Evolutionary conservation across 2,113 vertebrate genomes (phyloP), one percentile per base, ranked within the genome.

Genomic region (Lethenteron camtschaticum): DNA sequence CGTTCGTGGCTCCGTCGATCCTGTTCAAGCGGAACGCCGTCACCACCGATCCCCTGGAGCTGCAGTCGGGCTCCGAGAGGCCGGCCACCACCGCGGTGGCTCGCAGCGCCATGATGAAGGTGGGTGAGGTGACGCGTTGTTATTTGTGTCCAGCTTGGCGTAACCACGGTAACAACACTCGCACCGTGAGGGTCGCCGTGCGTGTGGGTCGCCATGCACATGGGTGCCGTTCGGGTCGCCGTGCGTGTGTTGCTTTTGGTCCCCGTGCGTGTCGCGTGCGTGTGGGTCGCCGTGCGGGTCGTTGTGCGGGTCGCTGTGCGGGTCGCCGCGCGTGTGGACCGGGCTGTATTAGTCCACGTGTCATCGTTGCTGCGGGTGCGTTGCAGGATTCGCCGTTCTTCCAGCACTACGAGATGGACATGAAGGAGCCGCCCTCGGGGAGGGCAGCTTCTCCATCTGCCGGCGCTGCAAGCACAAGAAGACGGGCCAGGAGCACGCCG

Each of bases 371-470:
- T 41, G 41, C 41, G 41, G 41, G 6, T n/a, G 57, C 56, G 12
- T 41, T 10, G 41, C 73, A 90, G 88, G 88, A 92, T 73, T 90
- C 88, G 1, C 82, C 86, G 56, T 92, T 90, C 78, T 92, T 90
- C 76, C 85, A 83, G 75, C 80, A 83, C 77, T 92, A 92, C 4
- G 88, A 90, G 74, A 80, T 92, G 73, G 84, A 84, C 75, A 79
- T 89, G 57, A 81, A 83, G 55, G 85, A 85, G 18, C 73, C 82
- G 0, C 86, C 87, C 76, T 92, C 59, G 89, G 87, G 1, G 85
- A 86, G 71, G 89, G 89, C 2, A 90, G 89, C 74, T 90, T 90
- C 76, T 92, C 88, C 0, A 82, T 90, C 71, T 92, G 89, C 78
- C 83, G 87, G 60, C 85, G 81, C 69, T 92, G 89, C 75, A 79